Percentiles rank a stretch among this genome's conserved stretches.
These are phyloP conservation scores for Scortum barcoo DNA, from an alignment of 2,113 vertebrate species.

Conservation along the genomic window DNA sequence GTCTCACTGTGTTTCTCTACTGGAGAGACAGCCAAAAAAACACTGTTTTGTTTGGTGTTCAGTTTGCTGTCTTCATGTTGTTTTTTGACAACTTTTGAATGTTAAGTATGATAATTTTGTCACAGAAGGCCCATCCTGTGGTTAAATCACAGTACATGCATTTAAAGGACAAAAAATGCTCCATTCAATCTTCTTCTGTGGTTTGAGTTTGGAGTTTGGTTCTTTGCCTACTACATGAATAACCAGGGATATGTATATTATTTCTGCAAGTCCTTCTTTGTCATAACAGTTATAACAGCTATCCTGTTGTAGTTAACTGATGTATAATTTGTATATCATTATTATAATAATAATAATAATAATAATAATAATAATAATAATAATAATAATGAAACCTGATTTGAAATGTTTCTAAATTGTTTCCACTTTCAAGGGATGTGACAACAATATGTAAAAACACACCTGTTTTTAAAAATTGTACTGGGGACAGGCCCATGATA, in stretches of 20 bases:
- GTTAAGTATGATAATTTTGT: neutral
- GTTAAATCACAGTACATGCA: neutral
- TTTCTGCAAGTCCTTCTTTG: neutral
- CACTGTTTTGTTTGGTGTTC: conserved; percentile 14
- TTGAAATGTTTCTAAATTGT: too few species aligned
- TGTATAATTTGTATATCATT: too few species aligned
- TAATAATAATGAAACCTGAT: too few species aligned
- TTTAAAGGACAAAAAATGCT: neutral
- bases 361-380: too few species aligned
- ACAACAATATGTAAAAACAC: too few species aligned
- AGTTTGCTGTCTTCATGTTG: neutral
- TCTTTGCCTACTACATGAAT: conserved; percentile 8
- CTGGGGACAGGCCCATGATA: too few species aligned
- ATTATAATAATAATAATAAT: too few species aligned
- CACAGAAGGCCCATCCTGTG: neutral
- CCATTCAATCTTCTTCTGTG: neutral
- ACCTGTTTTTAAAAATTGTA: too few species aligned
- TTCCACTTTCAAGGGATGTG: too few species aligned
- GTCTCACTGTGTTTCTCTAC: neutral
- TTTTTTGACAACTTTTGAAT: neutral
- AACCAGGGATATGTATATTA: neutral
- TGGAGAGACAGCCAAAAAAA: neutral
- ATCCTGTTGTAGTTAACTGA: too few species aligned
- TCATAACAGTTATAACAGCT: too few species aligned
- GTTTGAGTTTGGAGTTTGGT: too few species aligned